Evolutionary conservation across 1,140 invertebrate species (phyloP), one percentile per base, ranked within the genome.

Genomic region (Subanguina moxae): DNA sequence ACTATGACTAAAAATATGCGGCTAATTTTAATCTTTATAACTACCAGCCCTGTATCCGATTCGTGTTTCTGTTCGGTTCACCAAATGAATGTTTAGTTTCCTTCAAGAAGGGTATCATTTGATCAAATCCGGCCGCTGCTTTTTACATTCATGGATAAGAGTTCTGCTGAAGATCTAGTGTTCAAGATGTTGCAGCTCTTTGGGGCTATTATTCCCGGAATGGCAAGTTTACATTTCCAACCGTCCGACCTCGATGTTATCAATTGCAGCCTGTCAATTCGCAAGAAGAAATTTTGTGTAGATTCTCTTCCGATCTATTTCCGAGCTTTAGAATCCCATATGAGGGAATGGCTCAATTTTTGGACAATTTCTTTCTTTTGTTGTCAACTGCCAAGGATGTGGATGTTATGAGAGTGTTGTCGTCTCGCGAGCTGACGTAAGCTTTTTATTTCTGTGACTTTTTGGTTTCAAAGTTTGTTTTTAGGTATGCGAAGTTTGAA

Each of bases 151-250:
- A 7, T 15, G 3, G 48, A 52, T 25, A 52, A 25, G 23, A 52
- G 23, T 19, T 25, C 3, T 15, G 48, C 48, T 52, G n/a, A 25
- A 8, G 3, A 52, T 15, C 48, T 52, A 7, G 48, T 52, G 3
- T 52, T 21, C 23, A 19, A 25, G n/a, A 19, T 52, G 17, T 52
- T 52, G 15, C 48, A 52, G 17, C 23, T 52, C n/a, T 52, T 52
- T 52, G 48, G 48, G 3, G 48, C 48, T 21, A 15, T 52, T 52
- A 52, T 52, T 52, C 48, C 48, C 48, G 48, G 48, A 52, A 52
- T 52, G 48, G 48, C 17, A 21, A 52, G 3, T 25, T 19, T 13
- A 45, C n/a, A 45, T 45, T 45, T 45, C n/a, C n/a, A 13, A n/a
- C 11, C 43, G n/a, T n/a, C 11, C n/a, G 11, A 45, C 11, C n/a